Base-by-base conservation (phyloP, 2,888 invertebrate genomes). In the Cantharis rufa region DNA sequence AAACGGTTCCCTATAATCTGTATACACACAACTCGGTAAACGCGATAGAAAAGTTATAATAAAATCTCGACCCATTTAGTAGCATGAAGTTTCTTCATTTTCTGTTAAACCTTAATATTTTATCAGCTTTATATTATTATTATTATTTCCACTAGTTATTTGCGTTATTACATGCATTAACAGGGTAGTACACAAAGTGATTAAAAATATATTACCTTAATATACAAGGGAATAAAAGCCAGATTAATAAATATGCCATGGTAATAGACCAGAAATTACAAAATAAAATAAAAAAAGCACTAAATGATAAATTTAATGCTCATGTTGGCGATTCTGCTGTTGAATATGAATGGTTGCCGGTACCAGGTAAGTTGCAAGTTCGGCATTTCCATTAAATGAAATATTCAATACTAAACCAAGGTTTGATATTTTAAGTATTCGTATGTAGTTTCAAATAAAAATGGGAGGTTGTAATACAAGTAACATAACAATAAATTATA, bases 1-100 rank as follows among this genome's bases (percentile, higher is more conserved):
- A 82, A 82, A 81, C 48, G 80, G 79, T 77, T 79, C 78, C 75
- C 79, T 80, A 81, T 81, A 81, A 81, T 81, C 81, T 81, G 77
- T 66, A 66, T 66, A 16, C 24, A 18, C 16, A 18, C 63, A 18
- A 16, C 24, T 21, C 64, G 21, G 16, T 66, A 66, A n/a, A 66
- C 18, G 16, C 64, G 64, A 15, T n/a, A 24, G 64, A 66, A 66
- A 66, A 21, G 64, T 66, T 21, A 10, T 66, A 24, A 66, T 66
- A 18, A 66, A 66, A 15, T 15, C 9, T 24, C 16, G 24, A 66
- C 18, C 15, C 64, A 21, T 24, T 66, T 21, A 66, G 24, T 66
- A 48, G 13, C 48, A 48, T n/a, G n/a, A 48, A 48, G 48, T 48
- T 48, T 48, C 48, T 48, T 48, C 48, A 48, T 66, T 66, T 21